Evolutionary conservation across 2,888 invertebrate species (phyloP).

Genomic region (Agonum fuliginosum): DNA sequence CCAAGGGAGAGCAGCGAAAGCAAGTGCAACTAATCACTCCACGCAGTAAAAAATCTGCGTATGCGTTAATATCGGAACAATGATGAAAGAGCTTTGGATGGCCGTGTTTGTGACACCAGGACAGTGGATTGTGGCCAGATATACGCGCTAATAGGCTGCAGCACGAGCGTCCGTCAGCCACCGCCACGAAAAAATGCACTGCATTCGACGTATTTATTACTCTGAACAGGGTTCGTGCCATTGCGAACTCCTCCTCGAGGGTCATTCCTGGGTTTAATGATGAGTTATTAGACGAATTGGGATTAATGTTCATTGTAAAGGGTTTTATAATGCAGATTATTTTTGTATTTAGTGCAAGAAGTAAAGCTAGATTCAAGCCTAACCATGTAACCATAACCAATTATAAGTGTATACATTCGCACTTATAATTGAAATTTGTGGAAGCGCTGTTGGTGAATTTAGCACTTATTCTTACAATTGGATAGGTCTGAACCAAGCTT

Average conservation of each 20-base stretch:
- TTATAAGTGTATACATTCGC: too few relatives aligned
- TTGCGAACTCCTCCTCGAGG: background rate
- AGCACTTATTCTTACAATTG: too few relatives aligned
- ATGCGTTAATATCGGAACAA: slow-evolving; percentile 26
- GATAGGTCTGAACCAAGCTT: too few relatives aligned
- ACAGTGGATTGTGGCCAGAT: slow-evolving; percentile 20
- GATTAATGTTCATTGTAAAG: background rate
- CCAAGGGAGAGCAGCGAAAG: background rate
- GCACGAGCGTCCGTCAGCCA: background rate
- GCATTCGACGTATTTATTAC: slow-evolving; percentile 43
- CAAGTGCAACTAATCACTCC: background rate
- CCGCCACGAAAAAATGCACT: slow-evolving; percentile 21
- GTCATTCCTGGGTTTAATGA: background rate
- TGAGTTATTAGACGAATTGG: background rate
- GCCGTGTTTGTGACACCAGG: slow-evolving; percentile 18
- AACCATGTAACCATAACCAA: too few relatives aligned
- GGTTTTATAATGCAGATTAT: too few relatives aligned
- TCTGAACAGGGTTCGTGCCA: background rate
- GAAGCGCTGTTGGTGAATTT: too few relatives aligned
- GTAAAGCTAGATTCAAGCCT: too few relatives aligned
- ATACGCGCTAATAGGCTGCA: slow-evolving; percentile 44
- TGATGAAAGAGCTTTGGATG: slow-evolving; percentile 25
- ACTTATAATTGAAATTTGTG: too few relatives aligned
- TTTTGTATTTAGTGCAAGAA: too few relatives aligned
- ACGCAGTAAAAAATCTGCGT: slow-evolving; percentile 33